A percentile compares a stretch with the other conserved stretches of the same genome.
These are phyloP conservation scores for Sterrhoptilus dennistouni DNA, from an alignment of 2,113 vertebrate species.

Conservation along the genomic window DNA sequence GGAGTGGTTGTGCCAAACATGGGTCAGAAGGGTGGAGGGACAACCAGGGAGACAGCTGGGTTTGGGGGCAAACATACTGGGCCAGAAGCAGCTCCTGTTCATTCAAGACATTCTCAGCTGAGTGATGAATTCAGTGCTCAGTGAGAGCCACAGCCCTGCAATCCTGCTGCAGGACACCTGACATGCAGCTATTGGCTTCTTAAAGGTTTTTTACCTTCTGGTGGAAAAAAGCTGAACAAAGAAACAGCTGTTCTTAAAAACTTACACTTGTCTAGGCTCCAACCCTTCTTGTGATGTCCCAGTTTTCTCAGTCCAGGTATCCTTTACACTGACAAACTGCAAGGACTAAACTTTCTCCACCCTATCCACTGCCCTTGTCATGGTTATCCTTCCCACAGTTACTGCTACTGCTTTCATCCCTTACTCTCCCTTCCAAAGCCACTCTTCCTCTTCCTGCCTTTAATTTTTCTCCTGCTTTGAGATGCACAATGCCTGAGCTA, in stretches of 20 bases:
- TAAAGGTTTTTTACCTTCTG: neutral
- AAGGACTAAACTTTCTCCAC: neutral
- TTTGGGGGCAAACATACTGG: neutral
- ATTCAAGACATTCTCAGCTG: neutral
- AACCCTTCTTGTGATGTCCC: neutral
- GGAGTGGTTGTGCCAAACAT: neutral
- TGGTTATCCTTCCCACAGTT: neutral
- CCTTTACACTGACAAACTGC: neutral
- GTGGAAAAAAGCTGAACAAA: neutral
- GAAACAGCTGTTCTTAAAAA: neutral
- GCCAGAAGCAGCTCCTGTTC: neutral
- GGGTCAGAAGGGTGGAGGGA: neutral
- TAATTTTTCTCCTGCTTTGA: slow-evolving; percentile 56
- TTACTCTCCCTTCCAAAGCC: neutral
- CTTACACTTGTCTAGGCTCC: neutral
- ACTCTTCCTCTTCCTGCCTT: neutral
- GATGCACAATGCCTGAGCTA: slow-evolving; percentile 58
- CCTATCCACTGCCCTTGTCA: neutral
- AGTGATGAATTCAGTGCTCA: neutral
- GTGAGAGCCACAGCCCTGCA: neutral
- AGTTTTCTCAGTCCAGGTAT: neutral
- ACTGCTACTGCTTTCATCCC: neutral
- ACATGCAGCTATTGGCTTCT: neutral
- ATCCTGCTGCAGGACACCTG: neutral
- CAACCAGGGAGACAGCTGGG: neutral